phyloP scores from a whole-genome alignment of 1,140 invertebrate species.

The Adelges cooleyi region DNA sequence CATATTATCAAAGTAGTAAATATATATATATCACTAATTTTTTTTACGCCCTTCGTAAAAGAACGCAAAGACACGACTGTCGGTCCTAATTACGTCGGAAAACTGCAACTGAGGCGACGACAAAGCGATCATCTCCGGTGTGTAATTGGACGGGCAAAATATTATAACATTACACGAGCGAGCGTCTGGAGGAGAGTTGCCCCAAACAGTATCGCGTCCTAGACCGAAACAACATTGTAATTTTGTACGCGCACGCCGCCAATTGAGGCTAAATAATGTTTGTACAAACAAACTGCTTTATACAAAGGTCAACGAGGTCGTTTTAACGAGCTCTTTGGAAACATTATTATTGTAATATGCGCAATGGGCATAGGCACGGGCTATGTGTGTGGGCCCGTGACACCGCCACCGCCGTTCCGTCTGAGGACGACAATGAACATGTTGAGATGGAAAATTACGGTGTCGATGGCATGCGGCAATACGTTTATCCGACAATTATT shows the following conservation, averaged over 20 bases:
- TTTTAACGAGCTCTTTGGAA: not conserved
- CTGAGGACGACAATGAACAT: not conserved
- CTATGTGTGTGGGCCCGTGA: not conserved
- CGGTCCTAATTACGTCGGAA: too few species aligned
- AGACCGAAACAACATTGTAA: too few species aligned
- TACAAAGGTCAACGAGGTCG: conserved; percentile 9
- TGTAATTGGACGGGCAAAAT: not conserved
- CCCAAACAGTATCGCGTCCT: not conserved
- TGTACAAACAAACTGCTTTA: not conserved
- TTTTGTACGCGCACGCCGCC: not conserved
- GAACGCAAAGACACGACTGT: too few species aligned
- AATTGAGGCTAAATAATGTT: not conserved
- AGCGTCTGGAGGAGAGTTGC: not conserved
- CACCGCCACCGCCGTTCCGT: too few species aligned
- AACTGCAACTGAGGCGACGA: too few species aligned
- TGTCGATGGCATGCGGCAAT: not conserved
- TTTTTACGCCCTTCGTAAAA: too few species aligned
- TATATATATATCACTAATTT: too few species aligned
- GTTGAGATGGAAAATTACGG: not conserved
- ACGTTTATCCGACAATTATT: not conserved
- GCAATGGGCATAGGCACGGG: not conserved
- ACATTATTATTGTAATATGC: too few species aligned
- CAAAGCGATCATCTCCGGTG: not conserved
- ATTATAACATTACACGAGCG: too few species aligned
- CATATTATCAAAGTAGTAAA: too few species aligned